Evolutionary conservation across 2,113 vertebrate species (phyloP).

Genomic region (Pelecanoides urinatrix): DNA sequence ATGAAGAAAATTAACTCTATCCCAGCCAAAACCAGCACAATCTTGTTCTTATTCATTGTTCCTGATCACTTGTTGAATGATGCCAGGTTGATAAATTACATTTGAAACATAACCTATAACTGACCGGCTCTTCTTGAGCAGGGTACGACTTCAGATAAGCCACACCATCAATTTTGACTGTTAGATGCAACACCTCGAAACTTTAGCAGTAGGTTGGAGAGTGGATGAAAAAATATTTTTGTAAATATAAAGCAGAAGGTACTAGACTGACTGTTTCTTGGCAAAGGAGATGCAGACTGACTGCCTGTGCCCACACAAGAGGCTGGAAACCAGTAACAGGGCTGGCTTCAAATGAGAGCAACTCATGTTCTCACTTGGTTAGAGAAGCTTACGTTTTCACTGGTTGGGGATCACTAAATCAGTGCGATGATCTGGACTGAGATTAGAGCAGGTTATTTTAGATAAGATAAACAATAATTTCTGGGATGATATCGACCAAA

Average conservation of each 20-base stretch:
- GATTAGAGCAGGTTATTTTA: neutral
- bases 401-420: neutral
- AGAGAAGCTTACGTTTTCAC: neutral
- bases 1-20: too few relatives aligned
- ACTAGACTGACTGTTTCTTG: neutral
- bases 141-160: neutral
- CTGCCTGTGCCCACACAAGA: neutral
- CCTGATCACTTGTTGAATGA: neutral
- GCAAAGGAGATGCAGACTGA: neutral
- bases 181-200: neutral
- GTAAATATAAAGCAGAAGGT: neutral
- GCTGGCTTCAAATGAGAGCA: neutral
- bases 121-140: neutral
- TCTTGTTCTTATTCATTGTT: neutral
- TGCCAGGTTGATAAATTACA: neutral
- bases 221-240: neutral
- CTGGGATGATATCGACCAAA: neutral
- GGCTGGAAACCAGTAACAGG: neutral
- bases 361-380: neutral
- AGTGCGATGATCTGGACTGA: neutral
- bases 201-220: neutral
- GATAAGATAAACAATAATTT: neutral
- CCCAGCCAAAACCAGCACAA: too few relatives aligned
- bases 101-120: neutral
- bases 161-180: neutral